Conservation (phyloP, 64 coral and sea anemone species). For the Anthopleura sola region DNA sequence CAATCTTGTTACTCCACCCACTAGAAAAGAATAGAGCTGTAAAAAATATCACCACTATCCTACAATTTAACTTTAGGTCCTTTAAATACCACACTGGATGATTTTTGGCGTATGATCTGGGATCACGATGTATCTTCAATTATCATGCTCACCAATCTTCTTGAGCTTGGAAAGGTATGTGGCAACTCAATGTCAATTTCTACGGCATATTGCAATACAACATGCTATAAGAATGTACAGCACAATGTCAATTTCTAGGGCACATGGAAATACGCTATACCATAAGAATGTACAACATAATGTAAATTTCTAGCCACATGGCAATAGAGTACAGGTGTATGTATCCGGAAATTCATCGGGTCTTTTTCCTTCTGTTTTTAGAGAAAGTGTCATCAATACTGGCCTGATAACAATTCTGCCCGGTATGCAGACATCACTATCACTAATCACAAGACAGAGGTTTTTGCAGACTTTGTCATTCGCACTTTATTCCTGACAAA, state of each 20-base stretch:
- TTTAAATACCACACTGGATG: neutral
- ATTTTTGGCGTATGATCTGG: constrained; percentile 66
- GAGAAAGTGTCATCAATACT: constrained; percentile 83
- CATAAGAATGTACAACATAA: too few species aligned
- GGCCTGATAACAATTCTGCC: constrained; percentile 36
- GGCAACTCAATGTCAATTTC: neutral
- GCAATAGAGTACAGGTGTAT: too few species aligned
- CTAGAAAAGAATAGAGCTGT: too few species aligned
- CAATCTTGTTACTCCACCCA: too few species aligned
- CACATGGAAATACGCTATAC: too few species aligned
- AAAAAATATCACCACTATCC: too few species aligned
- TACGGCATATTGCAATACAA: too few species aligned
- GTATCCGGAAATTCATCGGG: too few species aligned
- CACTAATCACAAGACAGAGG: constrained; percentile 52
- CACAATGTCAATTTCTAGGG: too few species aligned
- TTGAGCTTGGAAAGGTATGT: constrained; percentile 54
- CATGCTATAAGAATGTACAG: too few species aligned
- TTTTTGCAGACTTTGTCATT: constrained; percentile 71
- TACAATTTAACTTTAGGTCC: constrained; percentile 21
- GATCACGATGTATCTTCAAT: constrained; percentile 23
- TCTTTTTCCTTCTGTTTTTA: neutral
- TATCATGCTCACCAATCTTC: constrained; percentile 58
- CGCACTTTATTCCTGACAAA: constrained; percentile 56
- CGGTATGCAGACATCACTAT: constrained; percentile 48
- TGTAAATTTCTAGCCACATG: too few species aligned